Conservation (phyloP, 1,140 invertebrate species). For the Portunus trituberculatus region DNA sequence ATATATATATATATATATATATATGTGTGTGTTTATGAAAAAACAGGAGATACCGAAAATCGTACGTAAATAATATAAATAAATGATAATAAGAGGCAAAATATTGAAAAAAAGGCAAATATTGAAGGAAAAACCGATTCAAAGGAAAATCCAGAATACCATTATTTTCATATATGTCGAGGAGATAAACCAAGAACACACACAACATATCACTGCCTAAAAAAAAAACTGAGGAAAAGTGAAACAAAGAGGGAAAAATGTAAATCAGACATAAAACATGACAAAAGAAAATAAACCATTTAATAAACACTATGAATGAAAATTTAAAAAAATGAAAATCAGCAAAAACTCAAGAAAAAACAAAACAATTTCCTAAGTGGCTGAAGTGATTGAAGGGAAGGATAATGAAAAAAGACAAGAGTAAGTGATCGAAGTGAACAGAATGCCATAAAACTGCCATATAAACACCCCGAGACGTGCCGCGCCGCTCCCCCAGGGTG, state of each 20-base stretch:
- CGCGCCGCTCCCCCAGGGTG: neutral
- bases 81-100: no score
- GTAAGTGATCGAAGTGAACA: neutral
- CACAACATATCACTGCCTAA: neutral
- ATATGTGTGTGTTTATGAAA: neutral
- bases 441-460: neutral
- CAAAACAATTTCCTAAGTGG: no score
- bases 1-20: conserved; percentile 26
- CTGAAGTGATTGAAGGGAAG: no score
- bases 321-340: no score
- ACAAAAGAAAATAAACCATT: neutral
- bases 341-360: no score
- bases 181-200: neutral
- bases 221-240: neutral
- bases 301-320: neutral
- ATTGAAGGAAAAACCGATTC: neutral
- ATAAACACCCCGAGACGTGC: neutral
- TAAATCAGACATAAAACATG: neutral
- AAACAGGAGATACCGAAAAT: neutral
- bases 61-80: no score
- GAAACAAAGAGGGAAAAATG: neutral
- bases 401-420: no score
- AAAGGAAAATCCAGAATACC: neutral
- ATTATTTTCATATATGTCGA: no score
- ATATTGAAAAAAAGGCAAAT: neutral